These are phyloP conservation scores for Mechanitis messenoides DNA, from an alignment of 2,888 invertebrate species.

Conservation along the genomic window DNA sequence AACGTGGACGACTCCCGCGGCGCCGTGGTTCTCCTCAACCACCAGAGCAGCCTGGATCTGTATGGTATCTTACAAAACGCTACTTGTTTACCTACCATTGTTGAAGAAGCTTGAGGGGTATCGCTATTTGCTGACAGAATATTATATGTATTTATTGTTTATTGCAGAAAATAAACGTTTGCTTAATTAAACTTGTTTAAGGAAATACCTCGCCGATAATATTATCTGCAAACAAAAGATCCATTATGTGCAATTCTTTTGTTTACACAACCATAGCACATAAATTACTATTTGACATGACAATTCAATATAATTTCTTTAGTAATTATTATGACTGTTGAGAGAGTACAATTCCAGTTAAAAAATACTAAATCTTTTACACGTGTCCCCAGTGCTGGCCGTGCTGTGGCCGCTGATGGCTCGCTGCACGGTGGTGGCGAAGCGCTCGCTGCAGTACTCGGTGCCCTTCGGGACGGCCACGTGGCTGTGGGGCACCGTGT, in stretches of 20 bases:
- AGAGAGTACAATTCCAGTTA: too few relatives aligned
- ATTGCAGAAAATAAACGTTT: too few relatives aligned
- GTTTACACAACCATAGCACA: too few relatives aligned
- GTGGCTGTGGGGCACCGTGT: slow-evolving; percentile 93
- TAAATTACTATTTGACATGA: too few relatives aligned
- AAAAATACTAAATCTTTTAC: too few relatives aligned
- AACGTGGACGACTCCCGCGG: slow-evolving; percentile 85
- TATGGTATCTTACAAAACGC: slow-evolving; percentile 76
- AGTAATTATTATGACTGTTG: too few relatives aligned
- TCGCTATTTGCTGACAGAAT: too few relatives aligned
- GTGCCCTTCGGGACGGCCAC: slow-evolving; percentile 90
- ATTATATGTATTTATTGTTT: too few relatives aligned
- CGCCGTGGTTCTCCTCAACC: slow-evolving; percentile 89
- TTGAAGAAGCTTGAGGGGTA: too few relatives aligned
- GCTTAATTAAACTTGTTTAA: too few relatives aligned
- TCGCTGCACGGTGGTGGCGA: slow-evolving; percentile 88
- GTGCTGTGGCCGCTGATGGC: slow-evolving; percentile 89
- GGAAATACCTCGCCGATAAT: background rate
- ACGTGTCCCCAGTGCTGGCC: slow-evolving; percentile 75
- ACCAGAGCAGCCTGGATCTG: slow-evolving; percentile 91
- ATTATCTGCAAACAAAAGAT: slow-evolving; percentile 4
- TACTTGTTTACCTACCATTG: too few relatives aligned
- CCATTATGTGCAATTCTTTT: background rate
- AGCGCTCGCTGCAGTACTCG: slow-evolving; percentile 87
- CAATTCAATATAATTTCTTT: too few relatives aligned